Conservation (phyloP, 2,797 vertebrate species). For the Helostoma temminkii region DNA sequence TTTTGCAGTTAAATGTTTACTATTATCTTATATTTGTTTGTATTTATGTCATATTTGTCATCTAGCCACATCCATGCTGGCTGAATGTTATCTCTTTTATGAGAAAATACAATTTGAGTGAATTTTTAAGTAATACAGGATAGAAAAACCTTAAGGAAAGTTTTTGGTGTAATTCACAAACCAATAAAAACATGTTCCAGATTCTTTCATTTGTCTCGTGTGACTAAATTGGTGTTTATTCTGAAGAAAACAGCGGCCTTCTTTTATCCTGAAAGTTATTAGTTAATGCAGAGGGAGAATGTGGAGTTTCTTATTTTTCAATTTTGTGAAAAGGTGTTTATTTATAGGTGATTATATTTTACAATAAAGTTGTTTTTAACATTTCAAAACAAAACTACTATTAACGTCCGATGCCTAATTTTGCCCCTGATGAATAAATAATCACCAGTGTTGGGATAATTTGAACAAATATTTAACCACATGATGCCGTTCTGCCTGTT, state of each 20-base stretch:
- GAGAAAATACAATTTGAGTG: not conserved
- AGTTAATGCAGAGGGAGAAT: not conserved
- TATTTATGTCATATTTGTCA: conserved; percentile 57
- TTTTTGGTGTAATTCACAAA: not conserved
- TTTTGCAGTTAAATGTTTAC: conserved; percentile 26
- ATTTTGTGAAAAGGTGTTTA: not conserved
- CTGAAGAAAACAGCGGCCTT: conserved; percentile 1
- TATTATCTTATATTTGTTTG: conserved; percentile 7
- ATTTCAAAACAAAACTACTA: conserved; percentile 19
- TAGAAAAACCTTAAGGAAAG: not conserved
- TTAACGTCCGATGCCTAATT: not conserved
- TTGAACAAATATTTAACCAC: conserved; percentile 46
- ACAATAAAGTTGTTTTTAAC: conserved; percentile 35
- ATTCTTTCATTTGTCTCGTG: not conserved
- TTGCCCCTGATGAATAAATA: not conserved
- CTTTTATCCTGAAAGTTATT: not conserved
- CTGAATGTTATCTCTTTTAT: conserved; percentile 28
- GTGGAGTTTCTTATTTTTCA: not conserved
- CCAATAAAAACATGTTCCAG: not conserved
- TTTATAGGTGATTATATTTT: conserved; percentile 25
- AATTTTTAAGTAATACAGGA: conserved; percentile 29
- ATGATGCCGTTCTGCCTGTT: conserved; percentile 33
- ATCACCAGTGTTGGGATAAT: conserved; percentile 18
- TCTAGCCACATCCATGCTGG: conserved; percentile 3
- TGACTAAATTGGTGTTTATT: conserved; percentile 21